Base-by-base conservation (phyloP, 2,797 vertebrate genomes). In the Ptychadena robeensis region DNA sequence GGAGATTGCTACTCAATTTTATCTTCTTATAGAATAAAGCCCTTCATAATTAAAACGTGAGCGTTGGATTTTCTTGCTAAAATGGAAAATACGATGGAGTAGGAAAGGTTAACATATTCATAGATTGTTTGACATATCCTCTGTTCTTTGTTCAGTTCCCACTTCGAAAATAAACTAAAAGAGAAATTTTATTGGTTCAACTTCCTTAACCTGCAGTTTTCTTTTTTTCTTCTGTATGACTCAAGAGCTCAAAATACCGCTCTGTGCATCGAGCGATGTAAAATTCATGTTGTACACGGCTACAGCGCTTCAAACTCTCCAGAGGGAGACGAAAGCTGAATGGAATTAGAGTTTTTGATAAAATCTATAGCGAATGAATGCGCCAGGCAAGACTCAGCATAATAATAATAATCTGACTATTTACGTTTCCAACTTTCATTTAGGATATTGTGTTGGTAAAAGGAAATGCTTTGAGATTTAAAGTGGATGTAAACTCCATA, bases 21-120 rank as follows among this genome's bases (percentile, higher is more conserved):
- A 31, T 66, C 75, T 27, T 78, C 64, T 37, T 37, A 67, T 78
- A 68, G 11, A 68, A 25, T 68, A 44, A 53, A 67, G 34, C 15
- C 31, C 38, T 53, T 35, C n/a, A 78, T 68, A 78, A 78, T 78
- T 53, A 78, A 78, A 53, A 57, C 37, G 74, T 77, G 38, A 53
- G 74, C 9, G 40, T 22, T 27, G 75, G 74, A 8, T 34, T 40
- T 37, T 9, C 35, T 30, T 30, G 15, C 18, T 37, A 37, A 68
- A 68, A 27, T 34, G 66, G n/a, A 68, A 77, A 15, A 75, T 67
- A n/a, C 28, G 25, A 18, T 27, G 31, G 64, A 57, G 28, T 68
- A 53, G 64, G 64, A 78, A 78, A 78, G 75, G 75, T 67, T 68
- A 78, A 68, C 75, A 28, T 78, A 78, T 78, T 78, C 75, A 78